These are phyloP conservation scores for Cottoperca gobio DNA, from an alignment of 2,797 vertebrate species.

Conservation along the genomic window DNA sequence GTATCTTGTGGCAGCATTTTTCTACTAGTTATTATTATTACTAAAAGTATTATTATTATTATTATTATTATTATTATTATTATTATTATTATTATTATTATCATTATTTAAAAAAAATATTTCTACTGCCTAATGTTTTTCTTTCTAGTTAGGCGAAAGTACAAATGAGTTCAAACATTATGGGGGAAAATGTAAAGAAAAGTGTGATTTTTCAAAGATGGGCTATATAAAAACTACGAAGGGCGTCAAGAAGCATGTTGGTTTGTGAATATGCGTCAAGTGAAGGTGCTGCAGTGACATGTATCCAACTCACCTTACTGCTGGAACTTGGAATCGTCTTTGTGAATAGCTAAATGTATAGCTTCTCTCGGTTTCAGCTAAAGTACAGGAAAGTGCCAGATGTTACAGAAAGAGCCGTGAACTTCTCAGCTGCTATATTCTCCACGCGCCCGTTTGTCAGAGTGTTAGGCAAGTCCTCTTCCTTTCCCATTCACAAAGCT, in stretches of 20 bases:
- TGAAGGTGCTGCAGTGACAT: neutral
- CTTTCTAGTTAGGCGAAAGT: neutral
- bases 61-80: too few species aligned
- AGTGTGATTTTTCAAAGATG: neutral
- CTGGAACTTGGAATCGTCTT: slow-evolving; percentile 8
- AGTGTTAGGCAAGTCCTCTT: too few species aligned
- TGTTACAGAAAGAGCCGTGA: neutral
- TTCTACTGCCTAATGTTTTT: neutral
- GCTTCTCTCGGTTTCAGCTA: neutral
- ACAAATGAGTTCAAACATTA: too few species aligned
- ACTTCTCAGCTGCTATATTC: slow-evolving; percentile 18
- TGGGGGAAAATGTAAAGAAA: too few species aligned
- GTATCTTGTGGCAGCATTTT: too few species aligned
- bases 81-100: too few species aligned
- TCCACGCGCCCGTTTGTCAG: neutral
- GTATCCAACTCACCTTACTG: slow-evolving; percentile 60
- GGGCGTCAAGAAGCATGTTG: neutral
- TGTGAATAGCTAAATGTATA: neutral
- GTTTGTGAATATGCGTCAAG: neutral
- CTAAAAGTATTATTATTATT: too few species aligned
- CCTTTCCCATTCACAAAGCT: neutral
- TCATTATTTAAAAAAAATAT: too few species aligned
- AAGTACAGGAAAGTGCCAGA: neutral
- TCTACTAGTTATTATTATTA: too few species aligned
- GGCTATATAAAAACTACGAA: neutral